These are phyloP conservation scores for Ophion slaviceki DNA, from an alignment of 2,888 invertebrate species.

Conservation along the genomic window DNA sequence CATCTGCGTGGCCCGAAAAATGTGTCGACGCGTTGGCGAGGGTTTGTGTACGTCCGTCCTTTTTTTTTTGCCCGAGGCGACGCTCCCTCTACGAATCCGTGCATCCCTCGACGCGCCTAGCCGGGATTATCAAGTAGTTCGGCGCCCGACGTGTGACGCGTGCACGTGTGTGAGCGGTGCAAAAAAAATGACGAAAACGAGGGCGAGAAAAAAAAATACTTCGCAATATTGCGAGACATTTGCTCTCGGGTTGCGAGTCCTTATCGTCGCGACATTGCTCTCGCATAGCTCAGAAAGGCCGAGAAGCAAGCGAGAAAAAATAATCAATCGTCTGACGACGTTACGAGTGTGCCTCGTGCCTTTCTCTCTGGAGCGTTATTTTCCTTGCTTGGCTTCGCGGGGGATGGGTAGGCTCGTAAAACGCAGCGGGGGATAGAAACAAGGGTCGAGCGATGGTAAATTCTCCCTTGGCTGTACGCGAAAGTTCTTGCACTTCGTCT, in stretches of 20 bases:
- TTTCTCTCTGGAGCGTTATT: constrained; percentile 14
- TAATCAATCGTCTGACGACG: constrained; percentile 40
- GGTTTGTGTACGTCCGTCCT: constrained; percentile 9
- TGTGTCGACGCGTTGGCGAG: constrained; percentile 20
- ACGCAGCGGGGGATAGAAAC: no score
- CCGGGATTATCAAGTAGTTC: constrained; percentile 42
- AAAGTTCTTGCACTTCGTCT: not conserved
- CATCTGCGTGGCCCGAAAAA: not conserved
- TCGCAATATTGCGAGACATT: no score
- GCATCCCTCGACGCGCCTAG: not conserved
- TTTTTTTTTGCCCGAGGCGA: constrained; percentile 15
- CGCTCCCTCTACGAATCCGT: constrained; percentile 11
- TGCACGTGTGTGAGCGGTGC: no score
- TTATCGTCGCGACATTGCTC: not conserved
- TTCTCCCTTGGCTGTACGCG: not conserved
- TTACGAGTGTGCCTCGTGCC: constrained; percentile 17
- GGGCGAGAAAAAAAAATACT: not conserved
- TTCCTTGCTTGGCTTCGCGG: not conserved
- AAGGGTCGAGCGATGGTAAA: not conserved
- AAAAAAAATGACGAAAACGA: not conserved
- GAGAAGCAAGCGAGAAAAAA: constrained; percentile 11
- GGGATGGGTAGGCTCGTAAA: not conserved
- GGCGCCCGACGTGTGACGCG: no score
- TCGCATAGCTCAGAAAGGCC: not conserved
- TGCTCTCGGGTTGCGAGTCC: no score